Evolutionary conservation across 2,797 vertebrate species (phyloP), one percentile per base, ranked within the genome.

Genomic region (Lophotriccus pileatus): DNA sequence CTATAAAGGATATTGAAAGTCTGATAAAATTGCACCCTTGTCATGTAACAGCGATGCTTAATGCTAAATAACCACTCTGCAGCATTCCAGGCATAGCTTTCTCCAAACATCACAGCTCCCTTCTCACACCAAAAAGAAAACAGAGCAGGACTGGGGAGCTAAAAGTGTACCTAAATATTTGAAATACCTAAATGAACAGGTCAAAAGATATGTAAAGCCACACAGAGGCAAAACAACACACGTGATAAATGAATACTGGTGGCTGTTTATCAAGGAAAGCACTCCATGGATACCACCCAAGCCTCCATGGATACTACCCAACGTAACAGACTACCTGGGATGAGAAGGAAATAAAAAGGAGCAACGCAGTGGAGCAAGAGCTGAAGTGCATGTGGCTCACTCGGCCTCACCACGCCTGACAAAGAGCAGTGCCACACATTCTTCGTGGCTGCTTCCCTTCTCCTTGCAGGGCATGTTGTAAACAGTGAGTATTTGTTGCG

Each of bases 1-100:
- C 92, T 97, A 88, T 91, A 96, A 96, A 96, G 93, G 94, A 97
- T 95, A 96, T 92, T 93, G 89, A 46, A 92, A 87, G 70, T 68
- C 94, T 94, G 89, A 92, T 84, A 91, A 87, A 97, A 97, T 22
- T 95, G 94, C 85, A 73, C 92, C 92, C 86, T 92, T 77, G 92
- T 92, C 84, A 85, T 27, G 86, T 81, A 94, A 74, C 94, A 67
- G 88, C 4, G 52, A 95, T 70, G 94, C 84, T 95, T 91, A 93
- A 90, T 78, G 89, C 93, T 90, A 94, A 91, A 94, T 46, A 93
- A 94, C 81, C 89, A 84, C 90, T 59, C 85, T 21, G 69, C 88
- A 92, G 94, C 94, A 96, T 96, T 90, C 95, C 94, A 90, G 41
- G 24, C 94, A 96, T 89, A 93, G 95, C 95, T 96, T 85, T 81